Evolutionary conservation across 2,113 vertebrate species (phyloP).

Genomic region (Etia nguti): DNA sequence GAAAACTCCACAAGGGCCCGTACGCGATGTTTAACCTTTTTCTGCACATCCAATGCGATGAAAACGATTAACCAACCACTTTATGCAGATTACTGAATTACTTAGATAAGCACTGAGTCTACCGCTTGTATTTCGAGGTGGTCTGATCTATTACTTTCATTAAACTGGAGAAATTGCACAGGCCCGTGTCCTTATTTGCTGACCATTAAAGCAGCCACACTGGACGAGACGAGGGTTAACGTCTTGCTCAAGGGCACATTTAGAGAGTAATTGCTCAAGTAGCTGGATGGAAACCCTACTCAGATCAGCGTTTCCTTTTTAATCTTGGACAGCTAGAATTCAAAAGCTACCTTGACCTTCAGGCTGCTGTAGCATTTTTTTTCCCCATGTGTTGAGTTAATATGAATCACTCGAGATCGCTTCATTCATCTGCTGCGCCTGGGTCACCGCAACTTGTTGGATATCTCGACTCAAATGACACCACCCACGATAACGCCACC

Average conservation of each 20-base stretch:
- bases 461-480: background rate
- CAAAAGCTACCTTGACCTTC: background rate
- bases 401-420: background rate
- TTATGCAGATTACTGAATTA: background rate
- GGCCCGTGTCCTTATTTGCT: background rate
- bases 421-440: background rate
- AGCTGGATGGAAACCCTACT: background rate
- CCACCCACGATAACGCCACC: background rate
- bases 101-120: background rate
- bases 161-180: background rate
- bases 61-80: background rate
- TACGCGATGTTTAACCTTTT: background rate
- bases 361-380: background rate
- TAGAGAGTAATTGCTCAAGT: background rate
- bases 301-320: background rate
- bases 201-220: background rate
- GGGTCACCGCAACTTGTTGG: background rate
- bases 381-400: background rate
- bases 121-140: background rate
- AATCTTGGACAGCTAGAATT: background rate
- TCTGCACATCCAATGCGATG: background rate
- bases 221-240: background rate
- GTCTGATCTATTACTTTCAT: constrained; percentile 25
- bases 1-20: background rate
- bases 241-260: background rate